Base-by-base conservation (phyloP, 2,113 vertebrate genomes). In the Hydrochoerus hydrochaeris region DNA sequence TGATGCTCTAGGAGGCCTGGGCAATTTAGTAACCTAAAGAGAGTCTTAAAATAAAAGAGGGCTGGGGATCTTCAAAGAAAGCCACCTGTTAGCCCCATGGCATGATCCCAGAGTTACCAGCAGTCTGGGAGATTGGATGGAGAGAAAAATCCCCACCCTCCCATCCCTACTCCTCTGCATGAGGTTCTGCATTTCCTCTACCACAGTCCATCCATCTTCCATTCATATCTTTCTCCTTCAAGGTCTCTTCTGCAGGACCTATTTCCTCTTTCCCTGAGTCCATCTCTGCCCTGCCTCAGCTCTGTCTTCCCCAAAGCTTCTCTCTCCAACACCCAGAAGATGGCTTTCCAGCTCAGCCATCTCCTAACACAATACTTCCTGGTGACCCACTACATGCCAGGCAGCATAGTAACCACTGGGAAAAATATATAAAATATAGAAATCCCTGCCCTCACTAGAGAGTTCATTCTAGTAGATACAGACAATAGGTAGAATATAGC, bases 341-440 rank as follows among this genome's bases (percentile, higher is more conserved):
- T 11, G 62, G 57, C 46, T 30, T 92, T 84, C 81, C 12, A 12
- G 57, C 24, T 67, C 49, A 77, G 44, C 52, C 58, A 54, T 57
- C 49, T 62, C 38, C 91, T 92, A 73, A 57, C 28, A n/a, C 60
- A 65, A n/a, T 57, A 60, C 69, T 83, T 91, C 69, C 3, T 67
- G 63, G 78, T 7, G 4, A 67, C 22, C 32, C 57, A n/a, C 49
- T 94, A 26, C 28, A 44, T 20, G 26, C 73, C 60, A 65, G 32
- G 60, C 77, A 90, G 52, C 32, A 60, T 63, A 38, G 54, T 75
- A 32, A 32, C 57, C 75, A 32, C 17, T 63, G 12, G 49, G 41
- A 26, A 60, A 81, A 67, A 32, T 24, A 28, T 90, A 97, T 38
- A 77, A 90, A 91, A 71, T 32, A 54, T 35, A 80, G 88, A 90